A percentile compares a stretch with the other conserved stretches of the same genome.
Evolutionary conservation across 2,113 vertebrate species (phyloP).

Genomic region (Anhinga rufa): DNA sequence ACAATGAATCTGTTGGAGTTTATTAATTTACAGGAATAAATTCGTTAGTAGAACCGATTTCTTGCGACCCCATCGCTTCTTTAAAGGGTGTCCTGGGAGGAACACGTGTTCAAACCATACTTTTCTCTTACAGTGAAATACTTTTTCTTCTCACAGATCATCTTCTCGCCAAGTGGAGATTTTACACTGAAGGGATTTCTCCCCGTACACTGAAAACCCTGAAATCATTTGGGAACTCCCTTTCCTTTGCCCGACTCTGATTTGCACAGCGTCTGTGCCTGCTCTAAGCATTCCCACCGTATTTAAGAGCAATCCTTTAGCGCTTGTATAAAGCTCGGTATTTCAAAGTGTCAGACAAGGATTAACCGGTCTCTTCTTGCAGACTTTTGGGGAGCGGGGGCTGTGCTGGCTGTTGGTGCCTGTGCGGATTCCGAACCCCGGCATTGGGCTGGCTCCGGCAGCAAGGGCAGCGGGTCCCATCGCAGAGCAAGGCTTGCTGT

Average conservation of each 20-base stretch:
- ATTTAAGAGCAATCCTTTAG: background rate
- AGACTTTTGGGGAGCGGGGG: background rate
- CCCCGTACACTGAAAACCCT: background rate
- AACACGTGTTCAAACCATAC: accelerated
- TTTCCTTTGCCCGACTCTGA: background rate
- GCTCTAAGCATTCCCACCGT: background rate
- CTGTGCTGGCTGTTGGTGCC: background rate
- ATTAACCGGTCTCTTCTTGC: background rate
- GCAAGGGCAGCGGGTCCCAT: background rate
- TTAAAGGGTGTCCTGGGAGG: background rate
- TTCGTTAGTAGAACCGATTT: background rate
- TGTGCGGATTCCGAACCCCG: background rate
- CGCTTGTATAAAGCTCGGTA: background rate
- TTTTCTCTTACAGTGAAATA: background rate
- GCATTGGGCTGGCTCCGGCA: background rate
- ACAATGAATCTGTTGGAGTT: background rate
- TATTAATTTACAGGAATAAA: background rate
- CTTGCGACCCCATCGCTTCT: background rate
- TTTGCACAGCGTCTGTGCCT: background rate
- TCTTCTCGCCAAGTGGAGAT: background rate
- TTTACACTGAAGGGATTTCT: background rate
- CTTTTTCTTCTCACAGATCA: background rate
- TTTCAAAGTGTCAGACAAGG: background rate
- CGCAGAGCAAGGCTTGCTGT: background rate
- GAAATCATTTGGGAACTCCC: background rate